phyloP scores from a whole-genome alignment of 2,113 vertebrate genomes.

The Odocoileus hemionus region DNA sequence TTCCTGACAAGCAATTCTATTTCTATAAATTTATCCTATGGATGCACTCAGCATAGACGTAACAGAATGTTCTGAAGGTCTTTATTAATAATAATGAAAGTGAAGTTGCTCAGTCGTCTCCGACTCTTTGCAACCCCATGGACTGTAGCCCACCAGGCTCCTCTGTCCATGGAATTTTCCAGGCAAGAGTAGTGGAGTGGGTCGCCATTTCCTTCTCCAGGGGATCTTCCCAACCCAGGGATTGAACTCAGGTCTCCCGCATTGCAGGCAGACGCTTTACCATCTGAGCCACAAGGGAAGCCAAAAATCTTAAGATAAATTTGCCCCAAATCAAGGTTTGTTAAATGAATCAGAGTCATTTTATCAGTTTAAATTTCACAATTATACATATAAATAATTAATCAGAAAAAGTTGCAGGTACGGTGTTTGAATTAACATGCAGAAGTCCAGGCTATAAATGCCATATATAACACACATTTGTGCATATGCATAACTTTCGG shows the following conservation, averaged over 20 bases:
- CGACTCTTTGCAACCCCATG: neutral
- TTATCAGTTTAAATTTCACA: neutral
- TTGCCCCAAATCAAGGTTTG: neutral
- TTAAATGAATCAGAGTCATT: neutral
- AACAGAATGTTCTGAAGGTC: neutral
- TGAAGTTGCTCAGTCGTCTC: neutral
- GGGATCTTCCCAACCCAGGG: neutral
- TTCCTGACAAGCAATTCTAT: neutral
- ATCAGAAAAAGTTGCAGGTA: neutral
- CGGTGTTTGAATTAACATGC: neutral
- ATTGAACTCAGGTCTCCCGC: neutral
- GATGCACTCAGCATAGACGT: neutral
- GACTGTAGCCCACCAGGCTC: neutral
- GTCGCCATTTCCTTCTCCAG: neutral
- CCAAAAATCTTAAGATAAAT: neutral
- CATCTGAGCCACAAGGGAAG: neutral
- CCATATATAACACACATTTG: neutral
- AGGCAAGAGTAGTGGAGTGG: neutral
- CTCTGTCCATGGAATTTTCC: neutral
- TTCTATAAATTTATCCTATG: neutral
- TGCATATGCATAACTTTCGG: neutral
- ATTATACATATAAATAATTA: neutral
- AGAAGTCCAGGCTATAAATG: neutral
- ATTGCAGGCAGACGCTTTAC: neutral
- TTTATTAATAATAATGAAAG: neutral